These are phyloP conservation scores for Tetramorium alpestre DNA, from an alignment of 1,140 invertebrate species.

Conservation along the genomic window DNA sequence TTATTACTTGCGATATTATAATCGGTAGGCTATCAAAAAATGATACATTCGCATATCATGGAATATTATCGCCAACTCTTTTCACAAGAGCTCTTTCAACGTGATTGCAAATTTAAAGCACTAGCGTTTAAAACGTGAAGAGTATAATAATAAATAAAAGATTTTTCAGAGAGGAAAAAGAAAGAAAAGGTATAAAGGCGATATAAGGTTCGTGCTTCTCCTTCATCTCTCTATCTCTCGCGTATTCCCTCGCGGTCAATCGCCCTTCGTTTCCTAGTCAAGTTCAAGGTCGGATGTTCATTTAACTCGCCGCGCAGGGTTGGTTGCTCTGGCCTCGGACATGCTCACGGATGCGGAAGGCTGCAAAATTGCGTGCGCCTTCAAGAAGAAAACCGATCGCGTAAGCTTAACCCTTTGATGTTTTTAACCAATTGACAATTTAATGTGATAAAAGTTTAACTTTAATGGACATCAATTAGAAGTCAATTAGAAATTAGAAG, in stretches of 20 bases:
- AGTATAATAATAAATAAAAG: background rate
- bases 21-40: background rate
- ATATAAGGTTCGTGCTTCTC: background rate
- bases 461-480: background rate
- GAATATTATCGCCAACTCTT: background rate
- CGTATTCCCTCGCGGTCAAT: background rate
- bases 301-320: conserved; percentile 20
- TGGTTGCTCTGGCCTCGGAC: background rate
- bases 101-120: background rate
- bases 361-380: background rate
- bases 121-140: background rate
- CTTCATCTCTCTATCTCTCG: background rate
- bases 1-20: background rate
- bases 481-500: background rate
- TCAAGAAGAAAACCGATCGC: background rate
- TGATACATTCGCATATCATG: background rate
- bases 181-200: background rate
- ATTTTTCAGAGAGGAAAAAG: background rate
- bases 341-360: conserved; percentile 2
- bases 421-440: background rate
- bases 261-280: conserved; percentile 1
- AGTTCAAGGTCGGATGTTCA: conserved; percentile 24
- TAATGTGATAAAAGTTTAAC: background rate
- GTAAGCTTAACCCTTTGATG: background rate
- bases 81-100: background rate